Conservation (phyloP, 2,888 invertebrate genomes). For the Adelphocoris suturalis region DNA sequence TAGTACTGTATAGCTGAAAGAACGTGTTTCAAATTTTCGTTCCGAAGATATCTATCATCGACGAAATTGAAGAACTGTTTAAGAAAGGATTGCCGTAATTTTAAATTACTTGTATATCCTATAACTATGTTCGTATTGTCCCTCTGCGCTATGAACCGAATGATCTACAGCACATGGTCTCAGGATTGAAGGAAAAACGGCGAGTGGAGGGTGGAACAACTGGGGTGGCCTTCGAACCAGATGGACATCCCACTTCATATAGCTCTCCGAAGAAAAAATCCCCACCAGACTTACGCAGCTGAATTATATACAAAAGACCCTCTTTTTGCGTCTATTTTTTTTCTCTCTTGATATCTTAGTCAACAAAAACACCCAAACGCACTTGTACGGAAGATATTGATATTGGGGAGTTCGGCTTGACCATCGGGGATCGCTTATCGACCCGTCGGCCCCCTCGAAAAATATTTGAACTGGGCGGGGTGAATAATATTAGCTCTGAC, state of each 20-base stretch:
- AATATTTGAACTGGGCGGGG: slow-evolving; percentile 23
- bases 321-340: neutral
- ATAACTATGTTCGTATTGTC: too few species aligned
- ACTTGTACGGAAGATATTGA: slow-evolving; percentile 15
- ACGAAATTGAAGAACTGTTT: too few species aligned
- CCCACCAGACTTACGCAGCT: neutral
- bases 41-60: too few species aligned
- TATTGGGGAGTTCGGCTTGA: neutral
- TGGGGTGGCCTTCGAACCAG: neutral
- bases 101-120: too few species aligned
- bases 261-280: neutral
- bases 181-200: too few species aligned
- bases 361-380: slow-evolving; percentile 34
- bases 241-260: slow-evolving; percentile 15
- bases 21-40: too few species aligned
- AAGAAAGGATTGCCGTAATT: too few species aligned
- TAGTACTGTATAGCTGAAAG: too few species aligned
- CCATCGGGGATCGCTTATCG: slow-evolving; percentile 30
- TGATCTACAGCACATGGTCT: too few species aligned
- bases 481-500: slow-evolving; percentile 13
- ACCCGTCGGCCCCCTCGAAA: neutral
- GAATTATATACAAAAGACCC: slow-evolving; percentile 34
- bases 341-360: slow-evolving; percentile 28
- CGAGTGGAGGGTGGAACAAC: too few species aligned
- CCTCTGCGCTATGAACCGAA: too few species aligned